Base-by-base conservation (phyloP, 1,140 invertebrate species). In the Lepidurus packardi region DNA sequence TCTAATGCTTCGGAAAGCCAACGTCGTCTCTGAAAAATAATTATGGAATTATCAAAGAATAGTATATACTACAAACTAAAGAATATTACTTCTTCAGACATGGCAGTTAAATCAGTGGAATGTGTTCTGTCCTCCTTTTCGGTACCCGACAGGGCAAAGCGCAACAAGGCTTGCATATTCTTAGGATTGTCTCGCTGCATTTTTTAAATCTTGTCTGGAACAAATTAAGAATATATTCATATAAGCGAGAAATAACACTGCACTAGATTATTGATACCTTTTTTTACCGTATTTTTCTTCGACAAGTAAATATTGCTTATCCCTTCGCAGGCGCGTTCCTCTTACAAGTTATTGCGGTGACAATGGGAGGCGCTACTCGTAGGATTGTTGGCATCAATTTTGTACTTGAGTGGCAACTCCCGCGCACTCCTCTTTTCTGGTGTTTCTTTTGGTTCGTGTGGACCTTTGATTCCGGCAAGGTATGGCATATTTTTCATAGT, bases 1-100 rank as follows among this genome's bases (percentile, higher is more conserved):
- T 86, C 87, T 1, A 94, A 81, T 4, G 91, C 91, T 73, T 90
- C 85, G 74, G 88, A 88, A n/a, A 94, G 83, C 83, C 92, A 93
- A 80, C 87, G 85, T 80, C 88, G 88, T 79, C 89, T 88, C 91
- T 65, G 21, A 47, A 7, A 74, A 43, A 42, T 45, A n/a, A 10
- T 53, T 24, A n/a, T 43, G 24, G 13, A 0, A 7, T 11, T 16
- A 53, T 13, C 13, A 34, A 73, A 42, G 41, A 16, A 79, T 34
- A 34, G 3, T 3, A 4, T 4, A 34, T 4, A 44, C 8, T 3
- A 77, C 13, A 24, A 45, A 41, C 4, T 42, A 25, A 6, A 76
- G 86, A 90, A 89, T 83, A 9, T 65, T 65, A 65, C 53, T 65
- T 90, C 88, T 83, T 89, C 87, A 83, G 90, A 88, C 83, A 91